Percentiles rank a stretch among this genome's conserved stretches.
Evolutionary conservation across 1,140 invertebrate genomes (phyloP).

Genomic region (Drosophila pandora): DNA sequence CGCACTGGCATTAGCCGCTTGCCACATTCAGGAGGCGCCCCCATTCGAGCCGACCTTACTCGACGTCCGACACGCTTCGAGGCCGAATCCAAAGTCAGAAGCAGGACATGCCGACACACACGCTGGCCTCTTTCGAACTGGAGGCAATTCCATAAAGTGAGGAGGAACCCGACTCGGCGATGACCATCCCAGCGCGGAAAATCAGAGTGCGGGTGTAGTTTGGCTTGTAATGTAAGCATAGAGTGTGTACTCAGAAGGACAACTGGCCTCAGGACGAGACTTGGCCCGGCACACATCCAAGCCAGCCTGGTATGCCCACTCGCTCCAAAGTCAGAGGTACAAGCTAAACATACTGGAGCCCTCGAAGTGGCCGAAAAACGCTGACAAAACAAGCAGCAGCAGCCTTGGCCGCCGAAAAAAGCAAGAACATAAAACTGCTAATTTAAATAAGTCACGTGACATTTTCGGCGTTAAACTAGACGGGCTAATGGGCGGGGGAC

Average conservation of each 20-base stretch:
- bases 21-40: slow-evolving; percentile 8
- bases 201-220: too few relatives aligned
- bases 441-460: slow-evolving; percentile 79
- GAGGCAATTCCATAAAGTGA: too few relatives aligned
- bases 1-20: neutral
- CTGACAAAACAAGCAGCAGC: slow-evolving; percentile 33
- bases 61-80: neutral
- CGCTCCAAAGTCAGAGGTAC: slow-evolving; percentile 1
- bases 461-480: slow-evolving; percentile 60
- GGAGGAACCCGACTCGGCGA: too few relatives aligned
- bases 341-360: too few relatives aligned
- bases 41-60: neutral
- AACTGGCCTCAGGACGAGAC: too few relatives aligned
- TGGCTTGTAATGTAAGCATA: too few relatives aligned
- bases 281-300: neutral
- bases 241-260: too few relatives aligned
- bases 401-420: neutral
- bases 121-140: too few relatives aligned
- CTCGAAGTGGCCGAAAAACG: slow-evolving; percentile 1
- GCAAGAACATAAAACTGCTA: slow-evolving; percentile 72
- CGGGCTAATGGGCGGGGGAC: neutral
- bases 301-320: slow-evolving; percentile 7
- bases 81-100: neutral
- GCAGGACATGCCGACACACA: neutral
- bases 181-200: too few relatives aligned